A percentile compares a stretch with the other conserved stretches of the same genome.
phyloP scores from a whole-genome alignment of 30 jellyfish, hydroid and myxozoan species.

The Mastigias papua region DNA sequence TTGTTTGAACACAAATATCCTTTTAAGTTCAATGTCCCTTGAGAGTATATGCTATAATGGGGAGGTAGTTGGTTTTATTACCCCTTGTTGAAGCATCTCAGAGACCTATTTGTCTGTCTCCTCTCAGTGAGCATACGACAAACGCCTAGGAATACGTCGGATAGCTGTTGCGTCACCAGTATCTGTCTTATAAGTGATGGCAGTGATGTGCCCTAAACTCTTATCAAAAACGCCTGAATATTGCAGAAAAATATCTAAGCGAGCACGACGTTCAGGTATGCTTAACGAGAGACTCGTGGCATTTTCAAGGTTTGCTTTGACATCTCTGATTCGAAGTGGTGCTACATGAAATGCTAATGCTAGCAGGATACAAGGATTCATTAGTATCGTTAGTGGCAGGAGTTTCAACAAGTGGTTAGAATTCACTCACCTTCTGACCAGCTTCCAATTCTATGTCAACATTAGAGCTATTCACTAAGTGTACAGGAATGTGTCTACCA shows the following conservation, averaged over 20 bases:
- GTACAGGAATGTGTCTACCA: neutral
- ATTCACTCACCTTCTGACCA: slow-evolving; percentile 40
- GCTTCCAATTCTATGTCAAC: slow-evolving; percentile 17
- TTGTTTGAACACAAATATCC: too few relatives aligned
- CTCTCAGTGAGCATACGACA: slow-evolving; percentile 61
- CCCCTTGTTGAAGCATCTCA: slow-evolving; percentile 66
- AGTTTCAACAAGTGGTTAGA: slow-evolving; percentile 24
- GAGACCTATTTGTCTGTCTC: slow-evolving; percentile 37
- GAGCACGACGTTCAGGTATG: neutral
- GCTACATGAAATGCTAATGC: neutral
- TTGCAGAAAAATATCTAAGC: neutral
- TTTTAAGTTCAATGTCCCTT: too few relatives aligned
- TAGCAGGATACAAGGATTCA: neutral
- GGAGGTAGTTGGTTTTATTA: slow-evolving; percentile 37
- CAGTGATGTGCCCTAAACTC: slow-evolving; percentile 48
- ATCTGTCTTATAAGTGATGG: slow-evolving; percentile 20
- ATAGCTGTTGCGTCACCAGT: slow-evolving; percentile 65
- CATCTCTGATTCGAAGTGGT: neutral
- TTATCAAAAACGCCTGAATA: slow-evolving; percentile 43
- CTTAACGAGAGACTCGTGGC: neutral
- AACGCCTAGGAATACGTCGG: slow-evolving; percentile 53
- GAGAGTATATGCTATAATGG: too few relatives aligned
- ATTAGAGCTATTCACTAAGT: slow-evolving; percentile 28
- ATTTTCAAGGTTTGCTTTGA: neutral
- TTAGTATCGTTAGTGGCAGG: neutral